Evolutionary conservation across 2,888 invertebrate species (phyloP).

Genomic region (Danaus chrysippus): DNA sequence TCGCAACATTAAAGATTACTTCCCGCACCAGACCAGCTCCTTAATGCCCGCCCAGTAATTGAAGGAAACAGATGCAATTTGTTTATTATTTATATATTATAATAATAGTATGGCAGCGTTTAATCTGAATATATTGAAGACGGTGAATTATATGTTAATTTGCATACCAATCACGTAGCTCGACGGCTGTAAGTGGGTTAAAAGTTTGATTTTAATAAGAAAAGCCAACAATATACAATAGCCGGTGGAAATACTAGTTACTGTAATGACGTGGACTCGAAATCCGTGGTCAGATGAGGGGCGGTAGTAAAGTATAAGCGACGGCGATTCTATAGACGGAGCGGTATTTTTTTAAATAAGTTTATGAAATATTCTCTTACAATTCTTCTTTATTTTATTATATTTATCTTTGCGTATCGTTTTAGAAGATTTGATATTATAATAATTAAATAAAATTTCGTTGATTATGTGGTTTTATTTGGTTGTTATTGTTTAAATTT

Average conservation of each 20-base stretch:
- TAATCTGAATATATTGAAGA: slow-evolving; percentile 46
- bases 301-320: slow-evolving; percentile 28
- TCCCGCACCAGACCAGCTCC: slow-evolving; percentile 30
- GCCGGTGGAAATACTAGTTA: slow-evolving; percentile 62
- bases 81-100: slow-evolving; percentile 66
- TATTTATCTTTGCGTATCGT: no score
- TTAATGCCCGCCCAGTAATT: slow-evolving; percentile 40
- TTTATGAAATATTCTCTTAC: no score
- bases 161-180: slow-evolving; percentile 43
- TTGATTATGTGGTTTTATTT: neutral
- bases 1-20: slow-evolving; percentile 32
- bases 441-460: neutral
- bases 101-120: slow-evolving; percentile 46
- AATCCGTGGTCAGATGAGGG: slow-evolving; percentile 31
- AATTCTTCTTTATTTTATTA: no score
- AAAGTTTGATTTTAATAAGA: slow-evolving; percentile 66
- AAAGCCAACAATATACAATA: slow-evolving; percentile 68
- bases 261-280: slow-evolving; percentile 54
- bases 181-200: slow-evolving; percentile 50
- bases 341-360: neutral
- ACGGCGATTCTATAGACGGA: slow-evolving; percentile 29
- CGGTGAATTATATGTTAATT: slow-evolving; percentile 37
- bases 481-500: neutral
- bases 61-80: slow-evolving; percentile 55
- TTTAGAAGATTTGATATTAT: no score